Conservation (phyloP, 2,113 vertebrate genomes). For the Eonycteris spelaea region DNA sequence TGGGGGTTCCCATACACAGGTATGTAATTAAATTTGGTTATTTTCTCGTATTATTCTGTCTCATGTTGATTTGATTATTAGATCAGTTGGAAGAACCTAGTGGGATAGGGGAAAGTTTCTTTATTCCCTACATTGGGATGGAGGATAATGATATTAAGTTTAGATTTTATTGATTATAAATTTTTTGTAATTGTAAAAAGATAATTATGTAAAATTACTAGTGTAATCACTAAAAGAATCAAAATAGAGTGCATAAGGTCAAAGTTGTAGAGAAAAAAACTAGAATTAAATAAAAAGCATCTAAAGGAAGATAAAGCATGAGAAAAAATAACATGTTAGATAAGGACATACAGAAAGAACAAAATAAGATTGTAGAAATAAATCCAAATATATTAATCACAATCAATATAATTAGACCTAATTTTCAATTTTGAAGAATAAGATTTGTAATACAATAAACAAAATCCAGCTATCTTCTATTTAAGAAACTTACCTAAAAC, state of each 20-base stretch:
- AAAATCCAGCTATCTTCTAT: not conserved
- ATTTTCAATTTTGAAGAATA: not conserved
- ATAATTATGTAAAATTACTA: not conserved
- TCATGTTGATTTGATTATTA: not conserved
- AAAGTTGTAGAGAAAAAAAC: not conserved
- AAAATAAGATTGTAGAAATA: not conserved
- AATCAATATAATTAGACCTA: constrained; percentile 5
- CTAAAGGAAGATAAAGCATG: not conserved
- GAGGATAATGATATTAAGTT: no score
- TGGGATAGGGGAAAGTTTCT: not conserved
- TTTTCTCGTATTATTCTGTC: not conserved
- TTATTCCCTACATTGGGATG: not conserved
- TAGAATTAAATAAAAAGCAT: not conserved
- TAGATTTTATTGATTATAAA: no score
- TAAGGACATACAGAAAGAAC: not conserved
- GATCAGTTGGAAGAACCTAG: not conserved
- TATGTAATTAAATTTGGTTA: not conserved
- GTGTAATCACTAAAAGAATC: not conserved
- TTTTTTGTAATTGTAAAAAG: not conserved
- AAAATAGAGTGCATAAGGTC: not conserved
- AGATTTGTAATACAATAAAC: not conserved
- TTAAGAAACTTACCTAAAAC: not conserved
- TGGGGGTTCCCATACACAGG: not conserved
- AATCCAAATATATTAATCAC: not conserved
- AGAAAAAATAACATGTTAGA: not conserved